Base-by-base conservation (phyloP, 2,797 vertebrate species). In the Sylvia borin region DNA sequence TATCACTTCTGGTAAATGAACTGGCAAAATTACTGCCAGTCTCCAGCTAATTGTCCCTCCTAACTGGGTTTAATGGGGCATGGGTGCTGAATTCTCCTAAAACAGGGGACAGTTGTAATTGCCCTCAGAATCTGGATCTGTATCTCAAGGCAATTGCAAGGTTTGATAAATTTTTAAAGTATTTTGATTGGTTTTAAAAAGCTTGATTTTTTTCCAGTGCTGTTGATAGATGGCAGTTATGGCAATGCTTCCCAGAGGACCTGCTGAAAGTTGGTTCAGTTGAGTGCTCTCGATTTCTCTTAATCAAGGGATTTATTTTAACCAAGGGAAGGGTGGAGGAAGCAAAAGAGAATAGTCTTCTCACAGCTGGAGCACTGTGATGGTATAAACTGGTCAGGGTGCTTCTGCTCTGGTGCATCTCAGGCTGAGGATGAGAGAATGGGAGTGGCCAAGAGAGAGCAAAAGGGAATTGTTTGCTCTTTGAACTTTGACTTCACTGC, bases 1-100 rank as follows among this genome's bases (percentile, higher is more conserved):
- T 86, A 80, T 90, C 55, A 43, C 51, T 84, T 75, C 68, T 92
- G 85, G 66, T 94, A 96, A 95, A 93, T 51, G 73, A 82, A 85
- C 68, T 90, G 77, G 38, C 50, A 93, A 79, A 94, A 89, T 87
- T 95, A 75, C 87, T 79, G 71, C 76, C 78, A 83, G 54, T 72
- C 64, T 79, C 21, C 77, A 80, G 82, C 74, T 93, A 84, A 94
- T 86, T 95, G 82, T 92, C 61, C 88, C 80, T 72, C 92, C 85
- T 73, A 54, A 67, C 1, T 0, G 78, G 80, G 78, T 85, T 95
- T 94, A 96, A 90, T 91, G 90, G 86, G 43, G 60, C 90, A 84
- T 3, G 16, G 71, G 31, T 66, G 42, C 77, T 64, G 81, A 61
- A 78, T 93, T 91, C 78, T 78, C n/a, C 24, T 45, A 6, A 86